These are phyloP conservation scores for Scatophagus argus DNA, from an alignment of 2,113 vertebrate species.

Conservation along the genomic window DNA sequence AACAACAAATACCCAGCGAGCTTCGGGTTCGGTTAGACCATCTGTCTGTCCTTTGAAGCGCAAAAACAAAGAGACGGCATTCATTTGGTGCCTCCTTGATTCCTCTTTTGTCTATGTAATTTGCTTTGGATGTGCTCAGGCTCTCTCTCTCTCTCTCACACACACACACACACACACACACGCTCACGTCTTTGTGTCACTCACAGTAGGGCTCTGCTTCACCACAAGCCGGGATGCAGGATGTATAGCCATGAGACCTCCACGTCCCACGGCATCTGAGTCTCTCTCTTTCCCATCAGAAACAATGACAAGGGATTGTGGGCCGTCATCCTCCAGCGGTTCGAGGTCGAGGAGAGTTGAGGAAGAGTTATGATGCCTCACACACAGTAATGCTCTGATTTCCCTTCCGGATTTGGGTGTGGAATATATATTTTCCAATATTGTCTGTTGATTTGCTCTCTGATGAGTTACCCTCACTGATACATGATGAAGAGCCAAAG, in stretches of 20 bases:
- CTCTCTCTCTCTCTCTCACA: conserved; percentile 17
- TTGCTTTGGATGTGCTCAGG: conserved; percentile 50
- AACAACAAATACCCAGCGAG: neutral
- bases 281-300: conserved; percentile 19
- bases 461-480: no score
- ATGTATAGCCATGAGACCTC: conserved; percentile 29
- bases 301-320: conserved; percentile 28
- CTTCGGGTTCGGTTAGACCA: conserved; percentile 66
- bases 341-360: conserved; percentile 8
- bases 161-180: conserved; percentile 16
- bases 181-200: conserved; percentile 20
- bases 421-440: neutral
- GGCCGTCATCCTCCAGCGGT: conserved; percentile 24
- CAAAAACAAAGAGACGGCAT: conserved; percentile 64
- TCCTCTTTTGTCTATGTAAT: conserved; percentile 60
- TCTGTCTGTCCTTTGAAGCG: conserved; percentile 63
- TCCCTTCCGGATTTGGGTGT: neutral
- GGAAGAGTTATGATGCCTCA: neutral
- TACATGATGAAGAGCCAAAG: no score
- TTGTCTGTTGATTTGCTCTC: no score
- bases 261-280: conserved; percentile 27
- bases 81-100: conserved; percentile 60
- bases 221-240: neutral
- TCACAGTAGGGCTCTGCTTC: conserved; percentile 32
- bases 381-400: neutral